A percentile compares a stretch with the other conserved stretches of the same genome.
phyloP scores from a whole-genome alignment of 2,113 vertebrate species.

The Semicossyphus pulcher region DNA sequence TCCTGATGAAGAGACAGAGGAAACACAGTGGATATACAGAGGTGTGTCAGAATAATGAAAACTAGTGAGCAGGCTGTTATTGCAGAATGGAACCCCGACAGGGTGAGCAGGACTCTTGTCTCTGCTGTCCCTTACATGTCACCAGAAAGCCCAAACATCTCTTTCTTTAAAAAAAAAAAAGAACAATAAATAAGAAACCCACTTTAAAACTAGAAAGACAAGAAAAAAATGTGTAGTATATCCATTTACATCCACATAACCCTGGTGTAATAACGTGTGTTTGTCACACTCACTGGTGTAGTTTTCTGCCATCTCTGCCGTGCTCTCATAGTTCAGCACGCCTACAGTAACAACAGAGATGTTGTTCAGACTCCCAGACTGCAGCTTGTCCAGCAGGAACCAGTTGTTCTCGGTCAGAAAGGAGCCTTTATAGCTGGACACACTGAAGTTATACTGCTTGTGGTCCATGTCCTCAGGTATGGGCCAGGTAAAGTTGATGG shows the following conservation, averaged over 20 bases:
- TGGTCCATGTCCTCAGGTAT: conserved; percentile 52
- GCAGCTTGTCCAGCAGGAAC: conserved; percentile 26
- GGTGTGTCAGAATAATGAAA: too few species aligned
- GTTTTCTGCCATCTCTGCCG: not conserved
- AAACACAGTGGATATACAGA: not conserved
- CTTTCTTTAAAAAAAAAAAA: too few species aligned
- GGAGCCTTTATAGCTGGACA: rapidly evolving
- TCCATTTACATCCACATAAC: not conserved
- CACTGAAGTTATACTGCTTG: conserved; percentile 52
- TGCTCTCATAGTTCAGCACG: conserved; percentile 41
- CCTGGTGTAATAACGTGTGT: not conserved
- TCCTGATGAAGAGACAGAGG: conserved; percentile 47
- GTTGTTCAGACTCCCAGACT: conserved; percentile 57
- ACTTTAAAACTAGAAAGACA: not conserved
- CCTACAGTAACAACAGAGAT: conserved; percentile 71
- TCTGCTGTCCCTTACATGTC: too few species aligned
- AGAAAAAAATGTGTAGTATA: not conserved
- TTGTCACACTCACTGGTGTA: conserved; percentile 73
- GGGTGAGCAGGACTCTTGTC: too few species aligned
- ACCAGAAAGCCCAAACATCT: too few species aligned
- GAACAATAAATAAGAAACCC: not conserved
- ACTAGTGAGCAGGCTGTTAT: too few species aligned
- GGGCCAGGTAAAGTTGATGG: conserved; percentile 72
- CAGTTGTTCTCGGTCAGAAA: not conserved
- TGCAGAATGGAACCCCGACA: too few species aligned